Percentiles rank a stretch among this genome's conserved stretches.
Evolutionary conservation across 2,797 vertebrate species (phyloP).

Genomic region (Pogonophryne albipinna): DNA sequence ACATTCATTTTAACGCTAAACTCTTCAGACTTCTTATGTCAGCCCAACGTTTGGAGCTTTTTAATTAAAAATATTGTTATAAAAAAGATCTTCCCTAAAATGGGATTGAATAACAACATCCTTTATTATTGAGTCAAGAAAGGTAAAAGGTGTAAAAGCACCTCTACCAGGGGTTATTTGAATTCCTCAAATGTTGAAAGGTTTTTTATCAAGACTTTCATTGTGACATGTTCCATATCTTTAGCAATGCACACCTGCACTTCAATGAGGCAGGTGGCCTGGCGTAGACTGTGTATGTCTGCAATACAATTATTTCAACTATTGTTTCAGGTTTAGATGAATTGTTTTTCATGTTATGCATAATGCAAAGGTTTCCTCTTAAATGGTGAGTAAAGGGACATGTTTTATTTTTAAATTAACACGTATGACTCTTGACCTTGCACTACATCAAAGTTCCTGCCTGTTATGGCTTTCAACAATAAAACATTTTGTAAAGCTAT

Average conservation of each 20-base stretch:
- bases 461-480: too few relatives aligned
- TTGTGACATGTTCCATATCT: constrained; percentile 42
- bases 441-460: too few relatives aligned
- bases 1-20: not conserved
- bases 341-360: not conserved
- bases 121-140: constrained; percentile 16
- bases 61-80: not conserved
- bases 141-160: not conserved
- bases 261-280: not conserved
- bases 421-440: too few relatives aligned
- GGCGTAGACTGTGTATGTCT: not conserved
- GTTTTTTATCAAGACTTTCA: constrained; percentile 18
- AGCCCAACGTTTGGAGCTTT: not conserved
- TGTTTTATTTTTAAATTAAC: too few relatives aligned
- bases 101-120: not conserved
- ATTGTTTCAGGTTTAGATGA: not conserved
- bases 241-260: constrained; percentile 43
- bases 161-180: not conserved
- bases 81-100: not conserved
- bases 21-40: constrained; percentile 1
- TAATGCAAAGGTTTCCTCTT: too few relatives aligned
- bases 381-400: too few relatives aligned
- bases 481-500: too few relatives aligned
- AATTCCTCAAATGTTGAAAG: constrained; percentile 37
- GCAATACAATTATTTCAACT: not conserved